Percentiles rank a stretch among this genome's conserved stretches.
These are phyloP conservation scores for Haemorhous mexicanus DNA, from an alignment of 2,113 vertebrate species.

Conservation along the genomic window DNA sequence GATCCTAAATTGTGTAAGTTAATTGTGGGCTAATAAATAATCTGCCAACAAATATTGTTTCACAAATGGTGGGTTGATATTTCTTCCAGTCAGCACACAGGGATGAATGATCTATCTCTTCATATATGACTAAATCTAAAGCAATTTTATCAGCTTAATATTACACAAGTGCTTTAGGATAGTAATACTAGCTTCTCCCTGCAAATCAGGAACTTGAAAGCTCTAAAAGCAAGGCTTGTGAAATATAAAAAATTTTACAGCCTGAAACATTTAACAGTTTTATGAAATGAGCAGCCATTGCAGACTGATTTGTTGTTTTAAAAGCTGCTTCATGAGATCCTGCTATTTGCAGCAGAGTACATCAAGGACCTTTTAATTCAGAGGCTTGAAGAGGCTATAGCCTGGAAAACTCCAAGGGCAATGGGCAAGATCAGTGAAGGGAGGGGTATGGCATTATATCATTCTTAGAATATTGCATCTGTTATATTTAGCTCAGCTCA, in stretches of 20 bases:
- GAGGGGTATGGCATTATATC: background rate
- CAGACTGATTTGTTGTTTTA: constrained; percentile 58
- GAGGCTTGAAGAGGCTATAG: constrained; percentile 6
- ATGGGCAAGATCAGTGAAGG: background rate
- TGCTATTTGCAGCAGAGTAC: background rate
- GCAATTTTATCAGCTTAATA: constrained; percentile 60
- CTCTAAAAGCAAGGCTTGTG: constrained; percentile 44
- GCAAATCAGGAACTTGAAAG: constrained; percentile 61
- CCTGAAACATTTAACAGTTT: constrained; percentile 51
- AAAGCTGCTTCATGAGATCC: constrained; percentile 12
- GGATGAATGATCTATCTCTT: constrained; percentile 1
- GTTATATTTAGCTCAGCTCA: background rate
- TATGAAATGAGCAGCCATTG: constrained; percentile 45
- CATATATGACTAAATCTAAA: constrained; percentile 51
- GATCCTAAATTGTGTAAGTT: background rate
- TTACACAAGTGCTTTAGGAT: constrained; percentile 32
- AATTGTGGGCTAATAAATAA: background rate
- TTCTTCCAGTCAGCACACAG: constrained; percentile 13
- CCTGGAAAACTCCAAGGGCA: constrained; percentile 4
- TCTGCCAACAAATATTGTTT: background rate
- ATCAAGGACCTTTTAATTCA: constrained; percentile 25
- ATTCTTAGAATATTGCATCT: background rate
- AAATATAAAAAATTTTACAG: constrained; percentile 46
- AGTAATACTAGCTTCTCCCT: constrained; percentile 36
- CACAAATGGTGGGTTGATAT: background rate